phyloP scores from a whole-genome alignment of 2,888 invertebrate species.

The Marasmarcha lunaedactyla region DNA sequence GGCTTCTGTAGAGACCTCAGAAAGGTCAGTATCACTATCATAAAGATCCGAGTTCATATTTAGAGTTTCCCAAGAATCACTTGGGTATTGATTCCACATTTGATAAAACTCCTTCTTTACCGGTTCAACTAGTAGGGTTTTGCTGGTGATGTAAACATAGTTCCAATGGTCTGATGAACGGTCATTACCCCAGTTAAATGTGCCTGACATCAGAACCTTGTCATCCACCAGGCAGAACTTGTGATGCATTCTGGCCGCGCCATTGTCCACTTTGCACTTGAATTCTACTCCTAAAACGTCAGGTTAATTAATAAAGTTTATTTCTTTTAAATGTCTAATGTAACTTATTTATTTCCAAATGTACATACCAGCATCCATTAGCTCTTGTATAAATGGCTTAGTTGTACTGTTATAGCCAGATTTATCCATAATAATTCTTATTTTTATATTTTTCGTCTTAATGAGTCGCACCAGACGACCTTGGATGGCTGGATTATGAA shows the following conservation, averaged over 20 bases:
- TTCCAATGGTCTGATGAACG: conserved; percentile 79
- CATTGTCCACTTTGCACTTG: conserved; percentile 42
- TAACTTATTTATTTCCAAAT: too few species aligned
- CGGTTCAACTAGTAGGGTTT: conserved; percentile 60
- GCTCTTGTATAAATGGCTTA: conserved; percentile 47
- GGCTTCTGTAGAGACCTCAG: conserved; percentile 10
- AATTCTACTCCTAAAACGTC: conserved; percentile 68
- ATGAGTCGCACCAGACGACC: conserved; percentile 44
- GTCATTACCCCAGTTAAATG: conserved; percentile 81
- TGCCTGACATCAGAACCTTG: conserved; percentile 74
- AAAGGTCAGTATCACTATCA: conserved; percentile 21
- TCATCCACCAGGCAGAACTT: conserved; percentile 80
- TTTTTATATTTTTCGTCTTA: conserved; percentile 41
- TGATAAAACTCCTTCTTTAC: conserved; percentile 72
- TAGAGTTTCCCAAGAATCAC: not conserved
- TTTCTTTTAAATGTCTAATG: not conserved
- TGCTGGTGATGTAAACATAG: conserved; percentile 74
- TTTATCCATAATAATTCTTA: conserved; percentile 49
- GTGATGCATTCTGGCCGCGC: conserved; percentile 77
- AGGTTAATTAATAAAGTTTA: too few species aligned
- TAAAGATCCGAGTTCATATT: conserved; percentile 7
- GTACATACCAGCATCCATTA: conserved; percentile 48
- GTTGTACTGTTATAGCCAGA: conserved; percentile 48
- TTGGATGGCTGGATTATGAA: conserved; percentile 59
- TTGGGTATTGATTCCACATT: conserved; percentile 56